Percentiles rank a stretch among this genome's conserved stretches.
Conservation (phyloP, 2,888 invertebrate genomes). For the Iphiclides podalirius region DNA sequence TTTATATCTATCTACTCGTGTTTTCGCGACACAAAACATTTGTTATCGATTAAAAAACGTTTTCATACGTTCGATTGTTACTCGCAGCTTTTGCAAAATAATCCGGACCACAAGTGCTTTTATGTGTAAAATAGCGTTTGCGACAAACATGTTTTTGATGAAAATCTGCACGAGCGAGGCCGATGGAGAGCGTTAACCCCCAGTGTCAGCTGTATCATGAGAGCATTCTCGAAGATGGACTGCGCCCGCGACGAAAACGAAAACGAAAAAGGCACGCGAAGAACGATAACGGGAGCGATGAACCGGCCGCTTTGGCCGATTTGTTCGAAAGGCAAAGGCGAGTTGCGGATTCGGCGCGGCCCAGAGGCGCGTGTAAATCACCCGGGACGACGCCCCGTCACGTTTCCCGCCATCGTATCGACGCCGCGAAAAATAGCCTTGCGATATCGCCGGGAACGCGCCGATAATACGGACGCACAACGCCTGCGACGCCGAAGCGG, state of each 20-base stretch:
- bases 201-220: neutral
- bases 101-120: no score
- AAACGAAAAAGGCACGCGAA: constrained; percentile 5
- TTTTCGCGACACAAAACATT: no score
- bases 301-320: constrained; percentile 45
- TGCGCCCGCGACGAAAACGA: neutral
- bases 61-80: no score
- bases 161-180: no score
- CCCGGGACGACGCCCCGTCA: constrained; percentile 57
- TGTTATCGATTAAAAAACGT: no score
- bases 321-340: neutral
- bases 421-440: constrained; percentile 73
- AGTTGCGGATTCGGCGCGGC: constrained; percentile 56
- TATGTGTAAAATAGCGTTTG: no score
- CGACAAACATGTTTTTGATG: no score
- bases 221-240: neutral
- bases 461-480: constrained; percentile 66
- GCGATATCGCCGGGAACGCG: constrained; percentile 67
- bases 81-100: no score
- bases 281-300: constrained; percentile 48
- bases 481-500: constrained; percentile 52
- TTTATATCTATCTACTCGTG: no score
- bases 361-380: constrained; percentile 64
- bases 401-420: constrained; percentile 45
- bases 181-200: neutral